Evolutionary conservation across 2,888 invertebrate species (phyloP), one percentile per base, ranked within the genome.

Genomic region (Mactromeris polynyma): DNA sequence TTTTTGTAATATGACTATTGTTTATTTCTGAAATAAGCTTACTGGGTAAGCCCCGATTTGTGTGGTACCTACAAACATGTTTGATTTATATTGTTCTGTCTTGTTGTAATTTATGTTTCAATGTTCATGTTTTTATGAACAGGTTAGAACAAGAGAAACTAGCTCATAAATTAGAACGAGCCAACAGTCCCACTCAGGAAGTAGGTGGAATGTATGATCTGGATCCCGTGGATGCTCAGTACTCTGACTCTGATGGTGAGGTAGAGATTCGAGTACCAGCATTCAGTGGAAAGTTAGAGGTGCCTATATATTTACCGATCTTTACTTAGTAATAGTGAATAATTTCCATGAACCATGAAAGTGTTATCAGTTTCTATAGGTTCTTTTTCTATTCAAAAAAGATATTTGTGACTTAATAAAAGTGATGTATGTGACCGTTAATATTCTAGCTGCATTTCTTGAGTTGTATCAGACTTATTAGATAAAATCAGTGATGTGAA

Each of bases 61-160:
- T 6, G 2, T 6, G 17, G 2, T 51, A 9, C 2, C 1, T 51
- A 19, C 2, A 51, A 51, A 51, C 51, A 51, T 51, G 51, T 51
- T 51, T 51, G 51, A 51, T 51, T 51, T 51, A n/a, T 51, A 51
- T 51, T 2, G 2, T 17, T 2, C 2, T 17, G 11, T 51, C 11
- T 51, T 9, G 11, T 51, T 2, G 51, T 17, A n/a, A n/a, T n/a
- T n/a, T n/a, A n/a, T n/a, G n/a, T n/a, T 6, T 51, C 19, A 51
- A 17, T 51, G 51, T n/a, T 17, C 21, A 64, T 11, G n/a, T 69
- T 69, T 51, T 38, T 2, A 11, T 81, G 1, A 2, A 9, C 86
- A 96, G 96, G 79, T 87, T 94, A 36, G 96, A 96, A 86, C 94
- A 95, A 87, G 95, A 95, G 86, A 95, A 94, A 82, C 84, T 96